Conservation (phyloP, 2,888 invertebrate species). For the Nematopogon swammerdamellus region DNA sequence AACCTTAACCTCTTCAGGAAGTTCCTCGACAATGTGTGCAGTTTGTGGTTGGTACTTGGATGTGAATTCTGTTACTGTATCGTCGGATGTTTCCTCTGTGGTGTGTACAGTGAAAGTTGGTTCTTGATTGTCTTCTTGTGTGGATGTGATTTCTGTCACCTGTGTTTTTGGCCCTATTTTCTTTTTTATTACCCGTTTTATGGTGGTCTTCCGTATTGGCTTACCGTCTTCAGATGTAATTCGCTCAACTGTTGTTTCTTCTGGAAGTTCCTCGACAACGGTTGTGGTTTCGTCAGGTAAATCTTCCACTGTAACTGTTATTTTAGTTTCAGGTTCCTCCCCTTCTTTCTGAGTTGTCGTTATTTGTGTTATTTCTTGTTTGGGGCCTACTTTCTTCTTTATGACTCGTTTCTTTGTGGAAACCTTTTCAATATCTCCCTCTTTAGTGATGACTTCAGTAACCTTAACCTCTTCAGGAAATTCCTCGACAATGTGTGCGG, state of each 20-base stretch:
- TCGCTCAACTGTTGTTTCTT: too few species aligned
- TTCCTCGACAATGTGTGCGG: constrained; percentile 11
- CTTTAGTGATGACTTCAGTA: constrained; percentile 9
- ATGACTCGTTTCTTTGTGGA: constrained; percentile 13
- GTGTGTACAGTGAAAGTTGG: too few species aligned
- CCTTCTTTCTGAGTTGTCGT: constrained; percentile 17
- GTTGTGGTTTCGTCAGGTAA: too few species aligned
- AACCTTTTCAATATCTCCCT: constrained; percentile 9
- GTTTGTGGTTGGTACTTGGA: too few species aligned
- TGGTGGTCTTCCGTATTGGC: constrained; percentile 10
- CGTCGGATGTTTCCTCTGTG: not conserved
- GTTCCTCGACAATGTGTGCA: too few species aligned
- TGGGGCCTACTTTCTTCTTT: constrained; percentile 12
- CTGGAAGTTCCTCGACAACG: constrained; percentile 13
- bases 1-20: too few species aligned
- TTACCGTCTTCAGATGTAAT: too few species aligned
- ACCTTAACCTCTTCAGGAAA: constrained; percentile 14
- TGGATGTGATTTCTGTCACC: too few species aligned
- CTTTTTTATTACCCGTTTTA: too few species aligned
- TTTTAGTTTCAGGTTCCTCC: constrained; percentile 21
- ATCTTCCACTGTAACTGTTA: too few species aligned
- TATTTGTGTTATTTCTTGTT: constrained; percentile 14
- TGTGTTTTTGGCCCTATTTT: too few species aligned
- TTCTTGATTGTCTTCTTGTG: too few species aligned
- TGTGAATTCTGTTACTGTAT: not conserved